Percentiles rank a stretch among this genome's conserved stretches.
Evolutionary conservation across 30 jellyfish, hydroid and myxozoan species (phyloP).

Genomic region (Chrysaora quinquecirrha): DNA sequence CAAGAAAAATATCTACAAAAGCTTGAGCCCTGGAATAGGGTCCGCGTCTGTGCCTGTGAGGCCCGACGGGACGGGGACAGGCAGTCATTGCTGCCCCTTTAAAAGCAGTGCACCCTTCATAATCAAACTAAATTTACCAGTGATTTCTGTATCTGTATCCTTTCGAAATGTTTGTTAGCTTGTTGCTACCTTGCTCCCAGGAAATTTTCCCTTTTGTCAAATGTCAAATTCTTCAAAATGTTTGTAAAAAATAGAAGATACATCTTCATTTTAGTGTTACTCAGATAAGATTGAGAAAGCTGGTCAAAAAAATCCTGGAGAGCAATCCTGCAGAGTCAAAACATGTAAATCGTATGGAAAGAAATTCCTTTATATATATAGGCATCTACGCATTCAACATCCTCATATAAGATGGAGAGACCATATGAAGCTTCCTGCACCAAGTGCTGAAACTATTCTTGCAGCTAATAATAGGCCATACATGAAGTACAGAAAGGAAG

Average conservation of each 20-base stretch:
- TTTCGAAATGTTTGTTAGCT: background rate
- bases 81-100: slow-evolving; percentile 1
- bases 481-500: background rate
- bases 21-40: slow-evolving; percentile 1
- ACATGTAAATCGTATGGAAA: background rate
- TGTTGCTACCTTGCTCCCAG: background rate
- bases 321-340: background rate
- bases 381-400: background rate
- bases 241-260: background rate
- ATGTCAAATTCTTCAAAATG: background rate
- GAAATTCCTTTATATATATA: background rate
- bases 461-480: background rate
- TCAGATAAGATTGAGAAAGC: background rate
- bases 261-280: background rate
- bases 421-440: slow-evolving; percentile 1
- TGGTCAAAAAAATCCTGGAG: background rate
- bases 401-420: background rate
- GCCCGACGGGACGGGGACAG: background rate
- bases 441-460: background rate
- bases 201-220: background rate
- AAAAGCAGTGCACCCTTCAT: background rate
- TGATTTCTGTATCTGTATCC: background rate
- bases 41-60: background rate
- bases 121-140: background rate
- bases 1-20: background rate